These are phyloP conservation scores for Cephus nigrinus DNA, from an alignment of 2,888 invertebrate genomes.

Conservation along the genomic window DNA sequence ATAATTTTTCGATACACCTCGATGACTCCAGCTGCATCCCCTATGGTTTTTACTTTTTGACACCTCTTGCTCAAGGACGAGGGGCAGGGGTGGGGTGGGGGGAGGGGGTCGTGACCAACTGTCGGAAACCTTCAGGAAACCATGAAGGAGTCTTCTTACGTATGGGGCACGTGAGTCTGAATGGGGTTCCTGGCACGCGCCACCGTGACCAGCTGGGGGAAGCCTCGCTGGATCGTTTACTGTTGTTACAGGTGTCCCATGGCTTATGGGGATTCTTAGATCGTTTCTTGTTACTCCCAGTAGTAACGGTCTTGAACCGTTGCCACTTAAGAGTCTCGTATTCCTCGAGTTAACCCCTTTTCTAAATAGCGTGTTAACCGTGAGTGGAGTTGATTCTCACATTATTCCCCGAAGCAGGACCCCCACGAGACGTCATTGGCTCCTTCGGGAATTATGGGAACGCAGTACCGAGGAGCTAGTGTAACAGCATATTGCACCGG, in stretches of 20 bases:
- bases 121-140: not conserved
- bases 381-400: constrained; percentile 53
- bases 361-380: constrained; percentile 24
- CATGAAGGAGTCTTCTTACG: not conserved
- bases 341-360: constrained; percentile 21
- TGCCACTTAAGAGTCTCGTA: constrained; percentile 1
- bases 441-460: constrained; percentile 62
- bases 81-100: not conserved
- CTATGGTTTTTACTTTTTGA: not conserved
- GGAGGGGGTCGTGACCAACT: not conserved
- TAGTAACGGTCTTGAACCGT: not conserved
- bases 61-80: not conserved
- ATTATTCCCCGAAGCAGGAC: constrained; percentile 50
- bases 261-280: constrained; percentile 4
- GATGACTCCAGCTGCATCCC: not conserved
- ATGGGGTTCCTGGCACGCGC: not conserved
- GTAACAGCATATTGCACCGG: constrained; percentile 60
- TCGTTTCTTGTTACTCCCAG: not conserved
- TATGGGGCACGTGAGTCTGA: not conserved
- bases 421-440: constrained; percentile 47
- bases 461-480: constrained; percentile 56
- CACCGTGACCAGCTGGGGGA: constrained; percentile 1
- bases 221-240: constrained; percentile 9
- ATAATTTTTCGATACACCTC: not conserved
- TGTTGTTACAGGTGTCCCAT: constrained; percentile 20